Evolutionary conservation across 2,113 vertebrate species (phyloP).

Genomic region (Sceloporus undulatus): DNA sequence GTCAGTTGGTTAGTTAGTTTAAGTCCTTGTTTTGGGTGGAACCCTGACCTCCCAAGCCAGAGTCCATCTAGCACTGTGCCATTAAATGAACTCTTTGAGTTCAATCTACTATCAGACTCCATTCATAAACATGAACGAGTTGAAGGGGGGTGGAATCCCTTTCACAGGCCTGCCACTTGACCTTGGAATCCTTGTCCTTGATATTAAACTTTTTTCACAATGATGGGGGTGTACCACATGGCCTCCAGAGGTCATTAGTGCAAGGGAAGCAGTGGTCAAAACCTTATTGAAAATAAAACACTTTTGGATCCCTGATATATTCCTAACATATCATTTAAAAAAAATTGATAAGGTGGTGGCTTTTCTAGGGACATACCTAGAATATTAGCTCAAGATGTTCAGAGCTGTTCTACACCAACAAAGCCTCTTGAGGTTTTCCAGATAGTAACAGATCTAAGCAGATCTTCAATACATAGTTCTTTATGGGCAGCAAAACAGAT

Average conservation of each 20-base stretch:
- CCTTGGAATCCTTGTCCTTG: not conserved
- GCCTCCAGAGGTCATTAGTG: not conserved
- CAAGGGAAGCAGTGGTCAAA: not conserved
- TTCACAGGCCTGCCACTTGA: not conserved
- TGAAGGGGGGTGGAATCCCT: too few species aligned
- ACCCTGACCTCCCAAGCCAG: too few species aligned
- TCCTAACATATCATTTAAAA: not conserved
- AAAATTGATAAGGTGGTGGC: not conserved
- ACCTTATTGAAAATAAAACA: too few species aligned
- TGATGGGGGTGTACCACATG: not conserved
- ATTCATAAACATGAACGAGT: too few species aligned
- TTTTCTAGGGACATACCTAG: not conserved
- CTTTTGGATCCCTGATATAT: not conserved
- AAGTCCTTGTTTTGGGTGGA: too few species aligned
- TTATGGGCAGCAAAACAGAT: too few species aligned
- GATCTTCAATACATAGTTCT: not conserved
- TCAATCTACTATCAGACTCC: too few species aligned
- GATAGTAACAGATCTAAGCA: not conserved
- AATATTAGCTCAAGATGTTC: not conserved
- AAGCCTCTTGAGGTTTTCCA: not conserved
- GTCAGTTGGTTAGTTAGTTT: too few species aligned
- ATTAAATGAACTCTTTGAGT: too few species aligned
- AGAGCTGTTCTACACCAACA: not conserved
- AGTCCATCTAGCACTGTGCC: too few species aligned
- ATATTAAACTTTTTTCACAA: not conserved